These are phyloP conservation scores for Gymnogyps californianus DNA, from an alignment of 2,113 vertebrate species.

Conservation along the genomic window DNA sequence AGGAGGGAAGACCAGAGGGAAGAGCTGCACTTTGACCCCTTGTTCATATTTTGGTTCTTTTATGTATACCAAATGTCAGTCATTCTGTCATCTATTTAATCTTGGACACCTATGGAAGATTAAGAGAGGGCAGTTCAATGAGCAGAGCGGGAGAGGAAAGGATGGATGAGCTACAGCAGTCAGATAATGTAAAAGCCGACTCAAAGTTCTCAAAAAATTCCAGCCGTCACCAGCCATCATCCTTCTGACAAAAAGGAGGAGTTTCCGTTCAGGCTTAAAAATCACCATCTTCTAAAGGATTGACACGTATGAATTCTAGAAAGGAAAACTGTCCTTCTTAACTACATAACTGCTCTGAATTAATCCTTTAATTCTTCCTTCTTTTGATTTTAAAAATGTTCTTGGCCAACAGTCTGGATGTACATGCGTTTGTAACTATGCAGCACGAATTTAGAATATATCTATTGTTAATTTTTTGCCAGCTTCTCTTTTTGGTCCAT, in stretches of 20 bases:
- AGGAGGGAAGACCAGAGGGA: constrained; percentile 51
- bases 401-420: neutral
- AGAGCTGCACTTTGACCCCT: constrained; percentile 60
- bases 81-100: constrained; percentile 57
- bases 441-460: neutral
- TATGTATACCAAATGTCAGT: constrained; percentile 58
- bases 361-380: neutral
- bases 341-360: neutral
- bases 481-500: neutral
- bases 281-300: neutral
- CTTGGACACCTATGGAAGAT: constrained; percentile 53
- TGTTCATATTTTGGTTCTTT: constrained; percentile 63
- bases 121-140: constrained; percentile 58
- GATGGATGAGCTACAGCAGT: constrained; percentile 33
- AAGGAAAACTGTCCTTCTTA: neutral
- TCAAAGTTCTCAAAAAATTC: constrained; percentile 48
- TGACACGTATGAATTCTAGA: neutral
- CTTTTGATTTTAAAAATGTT: neutral
- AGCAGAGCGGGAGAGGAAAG: constrained; percentile 40
- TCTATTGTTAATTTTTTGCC: neutral
- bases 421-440: neutral
- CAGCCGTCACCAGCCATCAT: neutral
- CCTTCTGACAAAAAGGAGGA: constrained; percentile 19
- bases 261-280: constrained; percentile 27
- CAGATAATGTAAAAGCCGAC: constrained; percentile 34